Evolutionary conservation across 2,113 vertebrate species (phyloP), one percentile per base, ranked within the genome.

Genomic region (Engraulis encrasicolus): DNA sequence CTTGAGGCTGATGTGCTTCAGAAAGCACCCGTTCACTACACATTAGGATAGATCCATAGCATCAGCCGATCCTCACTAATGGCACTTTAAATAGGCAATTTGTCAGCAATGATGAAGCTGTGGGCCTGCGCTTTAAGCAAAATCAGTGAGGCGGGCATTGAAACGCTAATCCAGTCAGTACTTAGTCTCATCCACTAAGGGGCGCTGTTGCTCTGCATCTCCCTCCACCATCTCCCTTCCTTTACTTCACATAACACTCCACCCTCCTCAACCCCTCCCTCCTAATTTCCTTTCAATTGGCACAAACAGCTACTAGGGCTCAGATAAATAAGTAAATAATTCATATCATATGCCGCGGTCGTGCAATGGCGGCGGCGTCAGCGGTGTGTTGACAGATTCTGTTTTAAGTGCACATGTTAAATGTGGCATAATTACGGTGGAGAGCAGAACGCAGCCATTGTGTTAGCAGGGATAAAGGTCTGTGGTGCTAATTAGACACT

Each of bases 381-480:
- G n/a, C n/a, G n/a, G 27, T 71, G 61, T 71, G 61, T 14, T 15
- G 12, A 71, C 61, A 71, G 61, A 71, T 71, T 31, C 61, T 71
- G n/a, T 61, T 61, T 61, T 61, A 71, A 71, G 61, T 71, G 61
- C 27, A 34, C 27, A 71, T 71, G 61, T 71, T 71, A 34, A 71
- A 71, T 71, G 61, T 31, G 27, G 61, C 7, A 71, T 34, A 71
- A 71, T 66, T 71, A 34, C 61, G 34, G 23, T 31, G 61, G 61
- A 71, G 61, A 71, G 61, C 61, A 34, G 61, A 71, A 71, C 27
- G 27, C 61, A 34, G 27, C 61, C 34, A 71, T 71, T 71, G 27
- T 71, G 23, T 71, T 14, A 31, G 27, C 19, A 20, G 17, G 19
- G 52, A 20, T 71, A 71, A 27, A 71, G 61, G 61, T 71, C 61